These are phyloP conservation scores for Acleris sparsana DNA, from an alignment of 2,888 invertebrate genomes.

Conservation along the genomic window DNA sequence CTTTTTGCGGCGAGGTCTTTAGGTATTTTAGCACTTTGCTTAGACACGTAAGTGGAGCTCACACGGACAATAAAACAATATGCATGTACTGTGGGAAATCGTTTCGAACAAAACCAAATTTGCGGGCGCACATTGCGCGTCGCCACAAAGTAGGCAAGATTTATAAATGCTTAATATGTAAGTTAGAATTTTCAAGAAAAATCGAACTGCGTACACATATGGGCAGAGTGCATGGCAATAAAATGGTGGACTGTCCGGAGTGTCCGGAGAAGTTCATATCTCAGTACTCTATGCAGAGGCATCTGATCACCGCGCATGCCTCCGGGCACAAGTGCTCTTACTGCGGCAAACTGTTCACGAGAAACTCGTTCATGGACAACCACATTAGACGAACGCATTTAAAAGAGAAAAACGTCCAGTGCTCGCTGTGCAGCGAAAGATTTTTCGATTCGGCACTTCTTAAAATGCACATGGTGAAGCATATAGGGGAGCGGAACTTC, in stretches of 20 bases:
- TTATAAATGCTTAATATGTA: conserved; percentile 57
- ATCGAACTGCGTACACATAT: conserved; percentile 55
- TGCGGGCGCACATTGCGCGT: conserved; percentile 59
- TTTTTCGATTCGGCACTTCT: conserved; percentile 64
- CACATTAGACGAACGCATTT: conserved; percentile 65
- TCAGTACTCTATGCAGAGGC: conserved; percentile 60
- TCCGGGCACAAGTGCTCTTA: conserved; percentile 63
- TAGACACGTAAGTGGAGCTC: conserved; percentile 59
- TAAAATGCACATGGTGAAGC: conserved; percentile 75
- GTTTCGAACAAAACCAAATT: conserved; percentile 61
- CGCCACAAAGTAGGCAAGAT: conserved; percentile 52
- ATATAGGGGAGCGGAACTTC: conserved; percentile 76
- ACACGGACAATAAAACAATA: conserved; percentile 62
- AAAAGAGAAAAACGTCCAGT: conserved; percentile 68
- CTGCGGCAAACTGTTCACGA: conserved; percentile 62
- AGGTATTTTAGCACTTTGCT: conserved; percentile 62
- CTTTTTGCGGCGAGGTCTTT: conserved; percentile 56
- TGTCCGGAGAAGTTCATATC: conserved; percentile 65
- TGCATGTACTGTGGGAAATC: conserved; percentile 64
- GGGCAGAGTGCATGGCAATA: conserved; percentile 59
- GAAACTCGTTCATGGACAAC: conserved; percentile 63
- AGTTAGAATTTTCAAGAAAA: conserved; percentile 51
- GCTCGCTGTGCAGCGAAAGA: conserved; percentile 59
- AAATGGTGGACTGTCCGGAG: conserved; percentile 53
- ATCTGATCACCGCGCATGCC: conserved; percentile 56